phyloP scores from a whole-genome alignment of 2,888 invertebrate species.

The Ochlodes sylvanus region DNA sequence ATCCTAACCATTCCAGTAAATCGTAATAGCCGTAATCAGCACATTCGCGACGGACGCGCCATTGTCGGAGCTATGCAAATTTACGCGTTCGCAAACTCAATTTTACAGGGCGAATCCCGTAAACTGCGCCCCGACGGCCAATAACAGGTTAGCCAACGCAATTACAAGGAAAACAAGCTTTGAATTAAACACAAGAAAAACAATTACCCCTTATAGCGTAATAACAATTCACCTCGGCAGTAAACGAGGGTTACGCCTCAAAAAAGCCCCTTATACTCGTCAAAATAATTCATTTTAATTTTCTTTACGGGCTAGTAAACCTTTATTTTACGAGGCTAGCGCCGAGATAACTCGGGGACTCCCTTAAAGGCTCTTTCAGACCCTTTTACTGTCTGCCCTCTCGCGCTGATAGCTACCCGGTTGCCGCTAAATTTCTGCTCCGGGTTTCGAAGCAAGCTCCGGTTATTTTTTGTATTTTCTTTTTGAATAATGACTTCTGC shows the following conservation, averaged over 20 bases:
- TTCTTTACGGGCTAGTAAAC: slow-evolving; percentile 84
- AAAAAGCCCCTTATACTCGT: slow-evolving; percentile 75
- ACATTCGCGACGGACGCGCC: slow-evolving; percentile 24
- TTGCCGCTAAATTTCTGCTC: slow-evolving; percentile 17
- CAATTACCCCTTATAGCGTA: slow-evolving; percentile 71
- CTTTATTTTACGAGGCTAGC: slow-evolving; percentile 82
- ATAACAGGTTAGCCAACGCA: slow-evolving; percentile 53
- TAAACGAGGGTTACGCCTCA: slow-evolving; percentile 55
- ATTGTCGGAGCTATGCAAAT: slow-evolving; percentile 39
- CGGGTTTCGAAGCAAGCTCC: background rate
- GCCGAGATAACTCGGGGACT: slow-evolving; percentile 79
- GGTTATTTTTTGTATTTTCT: slow-evolving; percentile 18
- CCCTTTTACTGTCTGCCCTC: slow-evolving; percentile 59
- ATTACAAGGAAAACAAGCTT: slow-evolving; percentile 56
- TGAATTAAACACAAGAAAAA: slow-evolving; percentile 63
- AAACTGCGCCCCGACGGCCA: slow-evolving; percentile 45
- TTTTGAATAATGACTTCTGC: slow-evolving; percentile 9
- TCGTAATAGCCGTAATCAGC: slow-evolving; percentile 27
- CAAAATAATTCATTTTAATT: slow-evolving; percentile 86
- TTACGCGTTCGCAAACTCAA: slow-evolving; percentile 42
- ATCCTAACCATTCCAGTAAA: slow-evolving; percentile 16
- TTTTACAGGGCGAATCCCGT: slow-evolving; percentile 42
- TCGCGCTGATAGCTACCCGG: slow-evolving; percentile 37
- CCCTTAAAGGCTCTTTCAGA: slow-evolving; percentile 75
- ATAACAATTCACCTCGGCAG: slow-evolving; percentile 73